These are phyloP conservation scores for Peribatodes rhomboidaria DNA, from an alignment of 2,888 invertebrate genomes.

Conservation along the genomic window DNA sequence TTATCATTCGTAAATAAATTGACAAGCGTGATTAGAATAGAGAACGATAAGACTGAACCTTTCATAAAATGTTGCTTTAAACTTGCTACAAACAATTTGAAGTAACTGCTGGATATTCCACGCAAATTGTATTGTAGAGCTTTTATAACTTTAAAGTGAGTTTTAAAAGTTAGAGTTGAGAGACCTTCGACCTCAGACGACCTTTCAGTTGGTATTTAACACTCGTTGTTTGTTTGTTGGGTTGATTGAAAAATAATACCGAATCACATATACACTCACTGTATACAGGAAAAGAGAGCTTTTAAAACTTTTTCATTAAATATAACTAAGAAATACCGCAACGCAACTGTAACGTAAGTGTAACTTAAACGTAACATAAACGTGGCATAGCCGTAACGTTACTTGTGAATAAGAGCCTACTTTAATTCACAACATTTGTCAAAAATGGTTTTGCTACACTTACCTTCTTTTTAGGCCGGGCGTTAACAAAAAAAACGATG, in stretches of 20 bases:
- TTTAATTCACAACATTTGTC: no score
- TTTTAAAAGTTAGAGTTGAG: constrained; percentile 9
- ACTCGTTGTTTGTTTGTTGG: background rate
- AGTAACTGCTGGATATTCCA: constrained; percentile 13
- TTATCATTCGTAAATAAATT: background rate
- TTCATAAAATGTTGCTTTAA: constrained; percentile 10
- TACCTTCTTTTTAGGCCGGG: no score
- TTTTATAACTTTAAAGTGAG: constrained; percentile 19
- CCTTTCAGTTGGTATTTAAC: constrained; percentile 1
- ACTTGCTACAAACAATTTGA: constrained; percentile 7
- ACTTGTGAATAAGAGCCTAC: no score
- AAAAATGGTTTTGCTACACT: no score
- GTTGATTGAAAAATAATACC: background rate
- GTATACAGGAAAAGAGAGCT: no score
- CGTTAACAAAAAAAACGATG: no score
- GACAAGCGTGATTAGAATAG: background rate
- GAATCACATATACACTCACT: no score
- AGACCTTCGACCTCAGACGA: constrained; percentile 12
- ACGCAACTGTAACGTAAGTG: no score
- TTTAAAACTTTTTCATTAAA: no score
- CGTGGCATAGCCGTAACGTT: no score
- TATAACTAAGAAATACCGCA: no score
- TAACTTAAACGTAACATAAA: no score
- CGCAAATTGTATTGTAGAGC: constrained; percentile 12
- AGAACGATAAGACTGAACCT: background rate